Conservation (phyloP, 2,113 vertebrate genomes). For the Corydoras maculifer region DNA sequence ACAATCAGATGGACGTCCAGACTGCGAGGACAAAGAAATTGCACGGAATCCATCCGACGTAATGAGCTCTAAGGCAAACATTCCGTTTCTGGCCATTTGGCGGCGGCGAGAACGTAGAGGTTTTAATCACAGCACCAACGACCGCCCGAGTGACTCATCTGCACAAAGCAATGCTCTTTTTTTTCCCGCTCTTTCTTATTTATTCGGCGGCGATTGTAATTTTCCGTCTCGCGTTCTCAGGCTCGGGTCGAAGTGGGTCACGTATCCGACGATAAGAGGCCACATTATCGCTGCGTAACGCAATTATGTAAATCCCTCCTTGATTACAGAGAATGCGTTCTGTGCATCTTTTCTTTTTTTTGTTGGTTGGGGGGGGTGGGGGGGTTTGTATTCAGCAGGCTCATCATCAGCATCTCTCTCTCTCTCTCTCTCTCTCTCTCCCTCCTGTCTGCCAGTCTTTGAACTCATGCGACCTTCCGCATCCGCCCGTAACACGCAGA, state of each 20-base stretch:
- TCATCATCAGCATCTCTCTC: background rate
- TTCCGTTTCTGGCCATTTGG: constrained; percentile 18
- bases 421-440: background rate
- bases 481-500: no score
- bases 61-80: constrained; percentile 22
- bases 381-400: background rate
- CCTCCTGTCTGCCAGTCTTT: background rate
- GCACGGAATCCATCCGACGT: background rate
- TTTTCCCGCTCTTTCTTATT: constrained; percentile 7
- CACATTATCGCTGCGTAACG: constrained; percentile 55
- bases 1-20: no score
- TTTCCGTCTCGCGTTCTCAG: constrained; percentile 41
- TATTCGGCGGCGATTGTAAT: constrained; percentile 28
- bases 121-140: constrained; percentile 47
- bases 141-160: constrained; percentile 65
- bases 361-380: no score
- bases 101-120: constrained; percentile 23
- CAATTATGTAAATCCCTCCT: constrained; percentile 56
- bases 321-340: constrained; percentile 43
- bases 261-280: constrained; percentile 54
- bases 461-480: background rate
- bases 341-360: background rate
- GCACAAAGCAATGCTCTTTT: constrained; percentile 22
- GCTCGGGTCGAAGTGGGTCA: constrained; percentile 35
- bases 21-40: background rate